Percentiles rank a stretch among this genome's conserved stretches.
Evolutionary conservation across 2,113 vertebrate species (phyloP).

Genomic region (Podilymbus podiceps): DNA sequence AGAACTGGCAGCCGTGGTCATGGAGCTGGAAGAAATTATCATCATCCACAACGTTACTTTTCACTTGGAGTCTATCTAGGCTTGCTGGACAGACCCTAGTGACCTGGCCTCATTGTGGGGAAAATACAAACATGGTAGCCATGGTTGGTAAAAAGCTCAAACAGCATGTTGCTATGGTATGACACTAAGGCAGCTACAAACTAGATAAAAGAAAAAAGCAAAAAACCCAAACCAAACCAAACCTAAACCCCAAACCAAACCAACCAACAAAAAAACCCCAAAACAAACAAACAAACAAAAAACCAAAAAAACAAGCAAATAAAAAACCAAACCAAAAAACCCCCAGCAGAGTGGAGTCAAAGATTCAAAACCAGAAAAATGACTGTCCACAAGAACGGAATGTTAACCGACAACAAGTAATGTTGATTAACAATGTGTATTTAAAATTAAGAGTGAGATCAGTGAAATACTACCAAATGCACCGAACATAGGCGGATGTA

Average conservation of each 20-base stretch:
- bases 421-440: background rate
- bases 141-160: background rate
- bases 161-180: background rate
- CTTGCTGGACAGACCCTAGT: background rate
- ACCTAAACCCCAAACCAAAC: too few species aligned
- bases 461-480: background rate
- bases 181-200: background rate
- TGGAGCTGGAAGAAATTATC: background rate
- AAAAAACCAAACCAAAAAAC: background rate
- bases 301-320: too few species aligned
- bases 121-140: background rate
- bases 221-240: background rate
- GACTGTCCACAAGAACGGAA: background rate
- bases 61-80: background rate
- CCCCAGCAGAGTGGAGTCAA: background rate
- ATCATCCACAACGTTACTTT: background rate
- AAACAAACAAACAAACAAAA: too few species aligned
- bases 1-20: background rate
- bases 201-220: background rate
- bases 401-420: background rate
- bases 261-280: too few species aligned
- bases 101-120: background rate
- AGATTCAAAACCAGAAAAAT: background rate
- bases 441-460: background rate
- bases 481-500: background rate